These are phyloP conservation scores for Myanophis thanlyinensis DNA, from an alignment of 2,113 vertebrate genomes.

Conservation along the genomic window DNA sequence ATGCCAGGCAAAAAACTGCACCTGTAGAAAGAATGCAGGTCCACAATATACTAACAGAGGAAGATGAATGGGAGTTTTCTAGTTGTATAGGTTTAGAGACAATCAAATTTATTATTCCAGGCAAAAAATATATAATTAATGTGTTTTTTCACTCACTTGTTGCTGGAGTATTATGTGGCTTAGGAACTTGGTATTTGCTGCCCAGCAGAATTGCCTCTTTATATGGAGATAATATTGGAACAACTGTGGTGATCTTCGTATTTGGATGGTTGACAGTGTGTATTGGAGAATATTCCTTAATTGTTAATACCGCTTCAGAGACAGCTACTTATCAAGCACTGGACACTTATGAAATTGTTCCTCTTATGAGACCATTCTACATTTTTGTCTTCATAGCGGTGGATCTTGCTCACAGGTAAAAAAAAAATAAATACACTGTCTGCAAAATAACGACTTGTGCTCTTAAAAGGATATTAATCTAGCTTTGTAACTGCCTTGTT, in stretches of 20 bases:
- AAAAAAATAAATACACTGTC: background rate
- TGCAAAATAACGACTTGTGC: background rate
- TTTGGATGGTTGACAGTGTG: slow-evolving; percentile 94
- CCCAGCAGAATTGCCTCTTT: slow-evolving; percentile 82
- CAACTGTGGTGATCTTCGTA: slow-evolving; percentile 80
- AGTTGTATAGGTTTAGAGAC: slow-evolving; percentile 90
- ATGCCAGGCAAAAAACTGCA: slow-evolving; percentile 77
- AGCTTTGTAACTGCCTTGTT: background rate
- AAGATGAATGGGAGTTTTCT: slow-evolving; percentile 95
- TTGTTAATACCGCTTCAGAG: slow-evolving; percentile 91
- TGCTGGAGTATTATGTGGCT: slow-evolving; percentile 86
- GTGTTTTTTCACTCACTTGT: slow-evolving; percentile 84
- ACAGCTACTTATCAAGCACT: slow-evolving; percentile 94
- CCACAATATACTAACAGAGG: slow-evolving; percentile 85
- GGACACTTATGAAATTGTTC: slow-evolving; percentile 92
- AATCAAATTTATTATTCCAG: slow-evolving; percentile 89
- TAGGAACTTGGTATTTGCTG: slow-evolving; percentile 95
- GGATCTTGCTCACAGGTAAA: slow-evolving; percentile 91
- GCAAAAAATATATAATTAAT: slow-evolving; percentile 89
- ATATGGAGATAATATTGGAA: slow-evolving; percentile 76
- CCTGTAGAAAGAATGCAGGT: slow-evolving; percentile 82
- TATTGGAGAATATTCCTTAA: slow-evolving; percentile 91
- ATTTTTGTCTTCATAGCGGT: slow-evolving; percentile 89
- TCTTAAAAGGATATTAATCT: background rate
- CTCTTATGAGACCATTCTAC: slow-evolving; percentile 92